Evolutionary conservation across 2,113 vertebrate species (phyloP), one percentile per base, ranked within the genome.

Genomic region (Semnornis frantzii): DNA sequence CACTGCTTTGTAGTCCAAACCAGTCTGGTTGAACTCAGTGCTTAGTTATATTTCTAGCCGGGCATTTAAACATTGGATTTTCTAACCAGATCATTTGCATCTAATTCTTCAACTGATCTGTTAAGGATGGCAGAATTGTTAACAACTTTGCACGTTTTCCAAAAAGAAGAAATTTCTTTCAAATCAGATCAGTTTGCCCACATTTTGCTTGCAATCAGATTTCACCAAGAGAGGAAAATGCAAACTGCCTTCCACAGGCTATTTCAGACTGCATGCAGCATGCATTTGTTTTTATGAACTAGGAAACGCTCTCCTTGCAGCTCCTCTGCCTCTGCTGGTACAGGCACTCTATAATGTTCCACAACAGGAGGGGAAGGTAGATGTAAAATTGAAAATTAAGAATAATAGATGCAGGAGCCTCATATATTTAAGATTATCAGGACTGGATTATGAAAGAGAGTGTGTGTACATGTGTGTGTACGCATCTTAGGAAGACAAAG

Each of bases 401-500:
- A 96, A 64, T 87, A 93, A 85, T 82, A 88, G 65, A 93, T 89
- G 79, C 58, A n/a, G 76, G 34, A 79, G 64, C 65, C 65, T 95
- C 90, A 57, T 96, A 93, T 96, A 91, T 96, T 96, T 96, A 96
- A 95, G 89, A 94, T 94, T 93, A 97, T 96, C 82, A 65, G 85
- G 88, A 69, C 48, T 52, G 92, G 79, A 92, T 97, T 96, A 97
- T 92, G 95, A 97, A 97, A 97, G 92, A 95, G 85, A 37, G 62
- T 13, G 57, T 62, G 89, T 70, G 87, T 93, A 27, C 83, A 44
- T 85, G 85, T 89, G 82, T 92, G n/a, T 91, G 92, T 96, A 97
- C 79, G 68, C 81, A 93, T 95, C 87, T 97, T 96, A 95, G 80
- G 97, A 96, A 98, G 98, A 98, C 98, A 98, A 98, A 98, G 97